Base-by-base conservation (phyloP, 2,888 invertebrate genomes). In the Salticus scenicus region DNA sequence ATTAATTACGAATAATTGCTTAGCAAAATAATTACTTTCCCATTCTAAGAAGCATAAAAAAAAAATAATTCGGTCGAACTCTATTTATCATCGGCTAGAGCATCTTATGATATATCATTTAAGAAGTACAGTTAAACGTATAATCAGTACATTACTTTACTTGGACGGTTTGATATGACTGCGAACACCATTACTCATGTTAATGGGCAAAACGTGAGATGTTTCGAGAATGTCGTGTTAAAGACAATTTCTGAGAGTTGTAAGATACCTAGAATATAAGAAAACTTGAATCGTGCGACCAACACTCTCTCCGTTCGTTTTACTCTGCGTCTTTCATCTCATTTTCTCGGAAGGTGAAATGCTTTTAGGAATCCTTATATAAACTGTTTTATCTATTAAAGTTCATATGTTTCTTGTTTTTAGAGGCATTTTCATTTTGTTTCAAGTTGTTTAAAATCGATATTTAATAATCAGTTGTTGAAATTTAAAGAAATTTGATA, bases 51-150 rank as follows among this genome's bases (percentile, higher is more conserved):
- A 17, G 7, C 17, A 47, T 5, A 2, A 47, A 47, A 17, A 17
- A 14, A 17, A n/a, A n/a, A n/a, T n/a, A n/a, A n/a, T n/a, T 47
- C 42, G 17, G 10, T 47, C 17, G 42, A 17, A 47, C 17, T 7
- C 17, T 17, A 47, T 47, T 14, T 14, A 47, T 47, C 42, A 47
- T 47, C 42, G 42, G 17, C 17, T 7, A 2, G 2, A 47, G 42
- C 10, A 47, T 47, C 42, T 47, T 30, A 66, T 66, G 64, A 66
- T 66, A 66, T 66, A 30, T 66, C 14, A 66, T 66, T 66, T 66
- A 66, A 30, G 30, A 66, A 66, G 30, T 66, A 66, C 64, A 66
- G 64, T 66, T 66, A 66, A 30, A 30, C n/a, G n/a, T 66, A 66
- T 66, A 66, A 66, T 66, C 64, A 31, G 28, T 12, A 31, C 31